Conservation (phyloP, 23 tunicate species). For the Phallusia fumigata region DNA sequence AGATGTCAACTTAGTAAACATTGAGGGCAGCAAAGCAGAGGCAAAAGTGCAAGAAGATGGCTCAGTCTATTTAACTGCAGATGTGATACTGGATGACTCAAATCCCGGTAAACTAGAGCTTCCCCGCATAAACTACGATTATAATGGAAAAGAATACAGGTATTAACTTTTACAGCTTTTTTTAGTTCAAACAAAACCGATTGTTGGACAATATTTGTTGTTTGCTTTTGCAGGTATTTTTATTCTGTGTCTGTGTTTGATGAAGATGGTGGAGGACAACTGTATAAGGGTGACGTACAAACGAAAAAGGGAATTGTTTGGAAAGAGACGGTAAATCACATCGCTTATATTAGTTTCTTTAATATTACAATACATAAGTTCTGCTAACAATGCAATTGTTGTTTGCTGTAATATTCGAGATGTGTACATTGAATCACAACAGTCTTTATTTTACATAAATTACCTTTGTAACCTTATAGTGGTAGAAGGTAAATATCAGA, state of each 20-base stretch:
- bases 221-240: constrained; percentile 28
- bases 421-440: too few species aligned
- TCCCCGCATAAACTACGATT: constrained; percentile 48
- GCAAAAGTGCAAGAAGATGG: constrained; percentile 53
- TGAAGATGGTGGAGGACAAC: not conserved
- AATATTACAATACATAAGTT: too few species aligned
- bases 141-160: constrained; percentile 46
- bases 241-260: constrained; percentile 34
- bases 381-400: too few species aligned
- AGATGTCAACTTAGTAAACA: constrained; percentile 35
- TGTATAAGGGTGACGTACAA: constrained; percentile 33
- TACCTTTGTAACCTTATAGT: too few species aligned
- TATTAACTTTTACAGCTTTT: too few species aligned
- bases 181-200: too few species aligned
- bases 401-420: too few species aligned
- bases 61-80: constrained; percentile 37
- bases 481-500: too few species aligned
- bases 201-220: too few species aligned
- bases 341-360: too few species aligned
- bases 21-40: constrained; percentile 20
- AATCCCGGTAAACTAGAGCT: constrained; percentile 20
- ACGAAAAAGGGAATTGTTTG: constrained; percentile 18
- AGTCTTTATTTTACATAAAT: too few species aligned
- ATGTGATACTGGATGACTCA: constrained; percentile 3
- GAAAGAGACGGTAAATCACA: constrained; percentile 24